These are phyloP conservation scores for Ptiloglossa arizonensis DNA, from an alignment of 1,140 invertebrate species.

Conservation along the genomic window DNA sequence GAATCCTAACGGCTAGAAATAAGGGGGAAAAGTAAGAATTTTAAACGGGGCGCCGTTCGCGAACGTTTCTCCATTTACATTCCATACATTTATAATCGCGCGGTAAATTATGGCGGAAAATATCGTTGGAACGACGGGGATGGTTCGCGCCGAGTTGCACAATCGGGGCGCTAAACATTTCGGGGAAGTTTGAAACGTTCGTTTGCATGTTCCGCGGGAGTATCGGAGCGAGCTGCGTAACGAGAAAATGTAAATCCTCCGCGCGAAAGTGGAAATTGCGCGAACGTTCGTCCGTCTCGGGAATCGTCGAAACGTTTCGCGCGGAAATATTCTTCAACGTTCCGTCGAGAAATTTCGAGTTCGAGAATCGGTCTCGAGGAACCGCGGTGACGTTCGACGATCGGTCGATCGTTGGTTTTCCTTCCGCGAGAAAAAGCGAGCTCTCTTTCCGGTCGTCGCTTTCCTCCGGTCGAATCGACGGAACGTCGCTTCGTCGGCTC, in stretches of 20 bases:
- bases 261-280: neutral
- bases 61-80: slow-evolving; percentile 44
- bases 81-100: slow-evolving; percentile 49
- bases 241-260: neutral
- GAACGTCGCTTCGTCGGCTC: too few relatives aligned
- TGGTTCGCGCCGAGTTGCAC: neutral
- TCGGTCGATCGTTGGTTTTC: too few relatives aligned
- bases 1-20: slow-evolving; percentile 18
- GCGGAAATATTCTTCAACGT: too few relatives aligned
- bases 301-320: too few relatives aligned
- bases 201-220: neutral
- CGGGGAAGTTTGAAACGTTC: neutral
- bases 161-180: neutral
- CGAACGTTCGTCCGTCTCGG: too few relatives aligned
- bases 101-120: slow-evolving; percentile 37
- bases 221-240: neutral
- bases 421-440: too few relatives aligned
- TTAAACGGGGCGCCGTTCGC: slow-evolving; percentile 15
- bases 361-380: too few relatives aligned
- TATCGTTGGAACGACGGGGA: neutral
- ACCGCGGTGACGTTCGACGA: too few relatives aligned
- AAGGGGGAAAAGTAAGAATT: slow-evolving; percentile 21
- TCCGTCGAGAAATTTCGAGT: too few relatives aligned
- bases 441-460: too few relatives aligned
- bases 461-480: too few relatives aligned